Evolutionary conservation across 92 coral and sea anemone genomes (phyloP).

Genomic region (Parazoanthus swiftii): DNA sequence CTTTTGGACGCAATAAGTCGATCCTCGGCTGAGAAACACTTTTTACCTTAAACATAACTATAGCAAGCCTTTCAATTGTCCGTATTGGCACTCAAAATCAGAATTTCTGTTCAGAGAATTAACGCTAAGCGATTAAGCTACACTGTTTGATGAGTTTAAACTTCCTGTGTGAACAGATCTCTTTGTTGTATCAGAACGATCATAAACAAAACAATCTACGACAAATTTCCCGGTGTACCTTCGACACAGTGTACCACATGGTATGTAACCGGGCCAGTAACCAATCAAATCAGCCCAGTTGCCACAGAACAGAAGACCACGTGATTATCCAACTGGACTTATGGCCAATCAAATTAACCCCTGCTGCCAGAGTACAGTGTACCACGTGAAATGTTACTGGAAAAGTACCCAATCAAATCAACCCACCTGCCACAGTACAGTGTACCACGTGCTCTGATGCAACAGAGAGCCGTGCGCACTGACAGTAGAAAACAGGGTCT

Average conservation of each 20-base stretch:
- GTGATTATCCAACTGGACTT: conserved; percentile 27
- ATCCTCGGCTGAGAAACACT: not conserved
- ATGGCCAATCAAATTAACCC: not conserved
- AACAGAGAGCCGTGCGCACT: conserved; percentile 94
- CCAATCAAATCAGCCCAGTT: conserved; percentile 48
- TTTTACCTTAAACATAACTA: too few species aligned
- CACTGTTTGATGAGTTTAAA: too few species aligned
- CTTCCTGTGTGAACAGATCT: too few species aligned
- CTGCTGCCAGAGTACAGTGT: conserved; percentile 86
- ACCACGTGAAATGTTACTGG: conserved; percentile 59
- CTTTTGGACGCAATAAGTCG: not conserved
- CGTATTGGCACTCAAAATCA: too few species aligned
- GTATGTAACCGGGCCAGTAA: too few species aligned
- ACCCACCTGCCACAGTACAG: conserved; percentile 95
- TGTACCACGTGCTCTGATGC: conserved; percentile 94
- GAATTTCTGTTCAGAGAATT: too few species aligned
- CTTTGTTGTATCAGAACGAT: too few species aligned
- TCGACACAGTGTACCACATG: not conserved
- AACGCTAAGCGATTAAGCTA: too few species aligned
- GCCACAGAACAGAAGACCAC: conserved; percentile 95
- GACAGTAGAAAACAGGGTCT: conserved; percentile 95
- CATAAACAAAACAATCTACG: too few species aligned
- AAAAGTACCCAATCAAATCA: not conserved
- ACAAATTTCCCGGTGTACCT: too few species aligned
- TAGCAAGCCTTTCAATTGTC: not conserved